Percentiles rank a stretch among this genome's conserved stretches.
Conservation (phyloP, 2,113 vertebrate species). For the Aptenodytes forsteri region DNA sequence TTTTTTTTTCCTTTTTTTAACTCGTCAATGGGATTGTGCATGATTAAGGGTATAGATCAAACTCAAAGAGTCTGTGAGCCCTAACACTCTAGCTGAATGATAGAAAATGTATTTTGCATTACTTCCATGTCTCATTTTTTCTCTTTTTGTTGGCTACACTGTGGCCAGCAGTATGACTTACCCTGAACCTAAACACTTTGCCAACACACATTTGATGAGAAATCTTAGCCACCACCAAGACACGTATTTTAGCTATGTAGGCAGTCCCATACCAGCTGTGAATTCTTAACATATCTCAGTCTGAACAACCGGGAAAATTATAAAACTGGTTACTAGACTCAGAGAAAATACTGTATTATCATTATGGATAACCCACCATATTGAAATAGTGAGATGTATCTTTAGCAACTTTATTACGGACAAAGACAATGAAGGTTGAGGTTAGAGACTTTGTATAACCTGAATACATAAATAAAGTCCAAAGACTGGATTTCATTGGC, state of each 20-base stretch:
- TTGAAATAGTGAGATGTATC: background rate
- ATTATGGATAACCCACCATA: background rate
- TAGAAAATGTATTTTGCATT: background rate
- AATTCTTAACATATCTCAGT: background rate
- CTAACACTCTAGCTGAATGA: background rate
- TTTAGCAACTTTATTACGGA: background rate
- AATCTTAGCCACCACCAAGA: background rate
- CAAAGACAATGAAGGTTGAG: background rate
- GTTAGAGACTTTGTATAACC: background rate
- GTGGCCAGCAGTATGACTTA: background rate
- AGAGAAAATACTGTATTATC: background rate
- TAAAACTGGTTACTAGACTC: background rate
- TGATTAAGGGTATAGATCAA: background rate
- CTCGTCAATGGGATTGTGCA: background rate
- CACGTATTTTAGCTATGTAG: background rate
- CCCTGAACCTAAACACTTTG: background rate
- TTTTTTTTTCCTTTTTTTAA: background rate
- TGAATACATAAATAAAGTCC: background rate
- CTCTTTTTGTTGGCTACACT: background rate
- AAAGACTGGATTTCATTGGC: background rate
- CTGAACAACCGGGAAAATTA: background rate
- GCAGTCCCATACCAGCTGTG: background rate
- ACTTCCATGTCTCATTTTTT: background rate
- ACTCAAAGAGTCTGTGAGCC: background rate
- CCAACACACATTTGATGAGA: background rate